phyloP scores from a whole-genome alignment of 2,797 vertebrate species.

The Percopsis omiscomaycus region DNA sequence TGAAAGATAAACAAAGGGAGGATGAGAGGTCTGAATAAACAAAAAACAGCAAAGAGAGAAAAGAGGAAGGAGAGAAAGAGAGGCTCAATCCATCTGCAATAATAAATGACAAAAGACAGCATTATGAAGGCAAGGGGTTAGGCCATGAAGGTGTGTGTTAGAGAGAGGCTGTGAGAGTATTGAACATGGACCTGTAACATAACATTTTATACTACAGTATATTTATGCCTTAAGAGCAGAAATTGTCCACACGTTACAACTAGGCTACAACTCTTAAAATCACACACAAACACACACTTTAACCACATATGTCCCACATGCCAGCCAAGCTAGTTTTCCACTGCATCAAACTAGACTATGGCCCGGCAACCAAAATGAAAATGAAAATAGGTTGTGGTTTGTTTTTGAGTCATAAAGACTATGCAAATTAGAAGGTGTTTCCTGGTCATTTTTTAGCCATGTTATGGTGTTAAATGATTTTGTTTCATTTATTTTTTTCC shows the following conservation, averaged over 20 bases:
- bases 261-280: no score
- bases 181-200: conserved; percentile 4
- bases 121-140: conserved; percentile 37
- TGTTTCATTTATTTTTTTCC: no score
- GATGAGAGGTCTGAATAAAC: conserved; percentile 64
- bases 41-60: conserved; percentile 40
- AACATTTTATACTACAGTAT: background rate
- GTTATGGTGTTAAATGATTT: no score
- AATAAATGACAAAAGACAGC: conserved; percentile 21
- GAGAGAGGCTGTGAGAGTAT: conserved; percentile 1
- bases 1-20: conserved; percentile 30
- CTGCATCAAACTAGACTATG: no score
- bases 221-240: conserved; percentile 22
- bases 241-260: background rate
- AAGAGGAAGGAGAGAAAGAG: conserved; percentile 13
- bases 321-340: no score
- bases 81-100: background rate
- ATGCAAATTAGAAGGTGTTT: no score
- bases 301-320: no score
- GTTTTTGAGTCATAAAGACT: no score
- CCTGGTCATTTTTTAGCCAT: no score
- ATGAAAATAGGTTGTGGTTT: no score
- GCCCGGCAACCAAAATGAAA: no score
- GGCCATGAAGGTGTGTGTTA: conserved; percentile 19
- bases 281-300: no score